Base-by-base conservation (phyloP, 1,140 invertebrate species). In the Meloidogyne hapla region DNA sequence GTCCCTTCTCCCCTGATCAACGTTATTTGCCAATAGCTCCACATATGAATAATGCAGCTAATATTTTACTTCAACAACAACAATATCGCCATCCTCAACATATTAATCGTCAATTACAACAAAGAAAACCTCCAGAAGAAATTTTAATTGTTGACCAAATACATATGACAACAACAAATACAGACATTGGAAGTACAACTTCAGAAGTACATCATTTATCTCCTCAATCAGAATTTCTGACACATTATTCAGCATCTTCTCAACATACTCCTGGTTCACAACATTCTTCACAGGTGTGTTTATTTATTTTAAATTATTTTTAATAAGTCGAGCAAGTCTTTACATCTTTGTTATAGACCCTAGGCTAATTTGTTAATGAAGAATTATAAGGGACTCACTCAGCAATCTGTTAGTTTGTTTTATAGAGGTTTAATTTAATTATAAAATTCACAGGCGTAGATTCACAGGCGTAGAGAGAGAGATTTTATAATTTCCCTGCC, bases 1-100 rank as follows among this genome's bases (percentile, higher is more conserved):
- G 78, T 38, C 84, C 84, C n/a, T 85, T 80, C 65, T 84, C 83
- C 2, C 83, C 83, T 23, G 83, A 84, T 26, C 77, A 83, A 21
- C 66, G 64, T 62, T 73, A 73, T 38, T 15, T 75, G 10, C 64
- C 48, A 38, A 40, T 33, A 18, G 9, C 26, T 40, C 13, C 69
- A 13, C 45, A 61, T 23, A 61, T 56, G 15, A 56, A 48, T 40
- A 5, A n/a, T 56, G 40, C 64, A n/a, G 26, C 12, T 42, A 69
- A 48, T 38, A 69, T 75, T 45, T 63, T 75, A 56, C 21, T 69
- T 2, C 23, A 61, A 12, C 63, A 21, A 18, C 73, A 75, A 4
- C 72, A 75, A 28, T 38, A 56, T n/a, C 12, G 8, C 6, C 48
- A 6, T 48, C 33, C 25, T 15, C 28, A 40, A 38, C 15, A 26